These are phyloP conservation scores for Stenodera caucasica DNA, from an alignment of 2,888 invertebrate species.

Conservation along the genomic window DNA sequence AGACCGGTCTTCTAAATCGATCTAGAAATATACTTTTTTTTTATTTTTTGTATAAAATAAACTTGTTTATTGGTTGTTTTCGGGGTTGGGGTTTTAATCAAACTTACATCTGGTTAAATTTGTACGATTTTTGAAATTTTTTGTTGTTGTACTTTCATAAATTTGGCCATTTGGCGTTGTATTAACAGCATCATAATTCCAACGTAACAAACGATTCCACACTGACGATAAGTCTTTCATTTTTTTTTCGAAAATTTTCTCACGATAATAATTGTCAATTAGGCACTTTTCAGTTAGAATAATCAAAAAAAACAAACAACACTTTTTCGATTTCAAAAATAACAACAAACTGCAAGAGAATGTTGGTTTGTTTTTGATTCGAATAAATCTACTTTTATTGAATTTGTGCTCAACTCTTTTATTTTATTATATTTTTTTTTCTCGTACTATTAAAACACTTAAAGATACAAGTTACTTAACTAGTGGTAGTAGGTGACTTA, in stretches of 20 bases:
- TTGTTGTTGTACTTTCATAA: slow-evolving; percentile 5
- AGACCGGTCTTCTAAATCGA: not conserved
- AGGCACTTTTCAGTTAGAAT: not conserved
- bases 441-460: no score
- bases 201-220: slow-evolving; percentile 44
- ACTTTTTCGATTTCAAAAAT: not conserved
- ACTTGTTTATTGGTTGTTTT: not conserved
- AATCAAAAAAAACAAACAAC: not conserved
- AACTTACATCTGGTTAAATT: slow-evolving; percentile 4
- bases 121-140: not conserved
- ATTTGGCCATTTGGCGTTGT: slow-evolving; percentile 25
- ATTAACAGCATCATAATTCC: slow-evolving; percentile 46
- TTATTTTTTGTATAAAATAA: not conserved
- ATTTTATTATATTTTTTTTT: no score
- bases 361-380: not conserved
- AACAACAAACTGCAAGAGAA: not conserved
- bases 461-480: no score
- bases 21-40: not conserved
- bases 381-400: not conserved
- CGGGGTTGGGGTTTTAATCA: not conserved
- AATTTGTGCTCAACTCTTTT: no score
- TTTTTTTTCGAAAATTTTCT: slow-evolving; percentile 22
- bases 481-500: no score
- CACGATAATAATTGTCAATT: slow-evolving; percentile 4
- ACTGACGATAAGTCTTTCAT: slow-evolving; percentile 49